Percentiles rank a stretch among this genome's conserved stretches.
phyloP scores from a whole-genome alignment of 2,113 vertebrate species.

The Bothrops jararaca region DNA sequence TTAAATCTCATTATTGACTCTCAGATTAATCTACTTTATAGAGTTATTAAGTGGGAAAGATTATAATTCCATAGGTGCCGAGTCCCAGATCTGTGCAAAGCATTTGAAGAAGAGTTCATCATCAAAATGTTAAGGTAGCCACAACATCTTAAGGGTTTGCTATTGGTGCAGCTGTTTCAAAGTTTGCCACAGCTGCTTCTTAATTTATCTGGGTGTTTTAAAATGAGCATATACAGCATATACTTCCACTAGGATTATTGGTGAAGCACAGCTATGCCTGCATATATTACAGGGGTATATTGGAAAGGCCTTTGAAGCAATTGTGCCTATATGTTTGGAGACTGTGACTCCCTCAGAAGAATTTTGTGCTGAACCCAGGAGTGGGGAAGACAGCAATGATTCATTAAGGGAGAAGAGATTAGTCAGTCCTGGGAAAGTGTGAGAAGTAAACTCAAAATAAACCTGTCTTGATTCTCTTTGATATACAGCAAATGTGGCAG shows the following conservation, averaged over 20 bases:
- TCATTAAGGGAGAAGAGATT: background rate
- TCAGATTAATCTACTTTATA: background rate
- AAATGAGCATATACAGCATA: background rate
- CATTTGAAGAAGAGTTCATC: background rate
- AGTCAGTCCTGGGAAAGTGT: background rate
- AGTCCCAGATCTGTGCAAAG: background rate
- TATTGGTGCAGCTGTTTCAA: background rate
- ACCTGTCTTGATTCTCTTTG: background rate
- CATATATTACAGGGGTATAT: background rate
- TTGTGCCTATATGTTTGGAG: background rate
- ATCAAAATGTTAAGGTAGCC: background rate
- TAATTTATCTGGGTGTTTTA: background rate
- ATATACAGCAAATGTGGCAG: background rate
- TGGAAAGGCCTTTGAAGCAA: background rate
- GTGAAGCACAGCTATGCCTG: background rate
- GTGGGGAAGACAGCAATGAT: background rate
- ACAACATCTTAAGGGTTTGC: background rate
- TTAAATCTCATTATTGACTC: background rate
- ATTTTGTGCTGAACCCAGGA: background rate
- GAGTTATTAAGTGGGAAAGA: background rate
- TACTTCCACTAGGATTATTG: background rate
- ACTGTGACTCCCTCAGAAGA: background rate
- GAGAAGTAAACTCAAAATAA: background rate
- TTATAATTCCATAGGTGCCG: background rate
- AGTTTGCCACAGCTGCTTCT: background rate